Evolutionary conservation across 2,797 vertebrate species (phyloP).

Genomic region (Phataginus tricuspis): DNA sequence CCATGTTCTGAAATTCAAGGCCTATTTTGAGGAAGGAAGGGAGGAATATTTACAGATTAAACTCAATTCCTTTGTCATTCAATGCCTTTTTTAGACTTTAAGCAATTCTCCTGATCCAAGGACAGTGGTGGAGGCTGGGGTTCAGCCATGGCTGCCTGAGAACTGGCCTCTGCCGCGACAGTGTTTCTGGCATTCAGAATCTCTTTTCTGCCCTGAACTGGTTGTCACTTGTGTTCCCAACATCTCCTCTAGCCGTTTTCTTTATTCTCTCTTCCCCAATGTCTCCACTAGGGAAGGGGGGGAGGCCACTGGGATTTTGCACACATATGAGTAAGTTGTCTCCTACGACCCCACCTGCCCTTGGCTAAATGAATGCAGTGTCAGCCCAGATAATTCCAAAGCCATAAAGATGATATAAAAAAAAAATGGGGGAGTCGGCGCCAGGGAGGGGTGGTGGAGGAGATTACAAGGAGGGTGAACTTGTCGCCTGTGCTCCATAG

Average conservation of each 20-base stretch:
- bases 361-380: conserved; percentile 86
- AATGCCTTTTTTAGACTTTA: not conserved
- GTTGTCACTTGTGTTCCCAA: not conserved
- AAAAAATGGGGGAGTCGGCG: not conserved
- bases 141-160: not conserved
- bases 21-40: not conserved
- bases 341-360: conserved; percentile 85
- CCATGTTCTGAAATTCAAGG: not conserved
- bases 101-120: not conserved
- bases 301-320: conserved; percentile 58
- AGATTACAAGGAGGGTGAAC: conserved; percentile 72
- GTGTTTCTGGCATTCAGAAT: not conserved
- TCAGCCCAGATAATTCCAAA: conserved; percentile 89
- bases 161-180: not conserved
- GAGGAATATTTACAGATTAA: not conserved
- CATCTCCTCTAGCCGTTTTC: not conserved
- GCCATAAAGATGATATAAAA: conserved; percentile 87
- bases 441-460: not conserved
- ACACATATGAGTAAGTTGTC: conserved; percentile 82
- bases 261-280: conserved; percentile 35
- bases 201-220: not conserved
- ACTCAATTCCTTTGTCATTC: not conserved
- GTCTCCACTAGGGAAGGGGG: not conserved
- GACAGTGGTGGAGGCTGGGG: fast-evolving
- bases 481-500: conserved; percentile 83